A percentile compares a stretch with the other conserved stretches of the same genome.
phyloP scores from a whole-genome alignment of 2,113 vertebrate genomes.

The Heloderma charlesbogerti region DNA sequence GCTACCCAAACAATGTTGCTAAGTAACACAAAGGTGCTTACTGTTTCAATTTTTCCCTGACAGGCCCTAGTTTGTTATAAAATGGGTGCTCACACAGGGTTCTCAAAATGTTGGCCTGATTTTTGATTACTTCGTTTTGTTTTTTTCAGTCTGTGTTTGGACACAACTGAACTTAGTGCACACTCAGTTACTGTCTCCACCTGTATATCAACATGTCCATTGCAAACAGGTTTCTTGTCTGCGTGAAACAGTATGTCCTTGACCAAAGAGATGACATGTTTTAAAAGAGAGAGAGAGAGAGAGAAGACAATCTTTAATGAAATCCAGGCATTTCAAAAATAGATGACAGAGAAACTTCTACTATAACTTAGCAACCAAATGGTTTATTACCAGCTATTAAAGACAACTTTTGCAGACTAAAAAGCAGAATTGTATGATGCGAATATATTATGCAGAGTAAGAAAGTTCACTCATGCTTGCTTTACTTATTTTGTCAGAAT shows the following conservation, averaged over 20 bases:
- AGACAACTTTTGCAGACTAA: neutral
- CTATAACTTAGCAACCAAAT: neutral
- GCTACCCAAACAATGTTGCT: neutral
- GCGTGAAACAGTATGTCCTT: conserved; percentile 10
- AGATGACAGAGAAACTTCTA: neutral
- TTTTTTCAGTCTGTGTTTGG: neutral
- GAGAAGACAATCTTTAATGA: neutral
- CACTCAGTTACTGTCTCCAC: neutral
- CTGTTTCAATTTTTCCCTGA: neutral
- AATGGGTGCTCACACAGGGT: neutral
- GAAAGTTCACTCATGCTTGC: neutral
- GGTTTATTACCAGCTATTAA: neutral
- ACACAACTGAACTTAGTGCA: neutral
- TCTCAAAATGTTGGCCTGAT: neutral
- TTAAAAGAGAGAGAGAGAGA: neutral
- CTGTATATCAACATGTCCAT: neutral
- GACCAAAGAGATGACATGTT: neutral
- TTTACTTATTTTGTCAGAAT: neutral
- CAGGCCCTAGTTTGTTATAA: neutral
- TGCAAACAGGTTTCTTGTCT: neutral
- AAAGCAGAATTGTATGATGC: neutral
- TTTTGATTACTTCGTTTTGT: neutral
- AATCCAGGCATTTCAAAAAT: neutral
- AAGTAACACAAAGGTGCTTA: neutral
- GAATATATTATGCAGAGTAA: neutral